phyloP scores from a whole-genome alignment of 2,888 invertebrate species.

The Mesodorylaimus sp. region DNA sequence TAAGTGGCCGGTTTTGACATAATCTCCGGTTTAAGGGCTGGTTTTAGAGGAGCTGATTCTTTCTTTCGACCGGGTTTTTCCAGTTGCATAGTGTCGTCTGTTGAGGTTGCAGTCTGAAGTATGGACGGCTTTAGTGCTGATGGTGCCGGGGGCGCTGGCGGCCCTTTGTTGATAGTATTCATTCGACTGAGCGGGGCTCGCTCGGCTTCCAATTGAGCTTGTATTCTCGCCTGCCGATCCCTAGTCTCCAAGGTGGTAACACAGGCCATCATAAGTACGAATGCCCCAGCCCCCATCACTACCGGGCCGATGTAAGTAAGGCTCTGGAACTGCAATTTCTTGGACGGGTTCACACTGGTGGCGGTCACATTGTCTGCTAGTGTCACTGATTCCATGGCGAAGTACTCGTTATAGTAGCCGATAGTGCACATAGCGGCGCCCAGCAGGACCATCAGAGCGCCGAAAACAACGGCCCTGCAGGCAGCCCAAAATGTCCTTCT shows the following conservation, averaged over 20 bases:
- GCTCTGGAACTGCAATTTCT: constrained; percentile 51
- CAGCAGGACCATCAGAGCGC: constrained; percentile 62
- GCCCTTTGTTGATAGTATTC: background rate
- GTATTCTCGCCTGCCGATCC: constrained; percentile 37
- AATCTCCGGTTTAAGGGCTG: too few species aligned
- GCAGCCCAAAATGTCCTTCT: constrained; percentile 59
- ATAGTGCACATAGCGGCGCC: constrained; percentile 82
- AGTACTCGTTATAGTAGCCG: constrained; percentile 38
- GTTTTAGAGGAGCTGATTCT: too few species aligned
- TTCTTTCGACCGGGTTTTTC: too few species aligned
- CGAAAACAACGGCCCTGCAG: constrained; percentile 70
- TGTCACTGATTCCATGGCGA: constrained; percentile 19
- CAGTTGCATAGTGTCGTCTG: too few species aligned
- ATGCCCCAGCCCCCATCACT: constrained; percentile 92
- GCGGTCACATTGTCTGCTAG: constrained; percentile 17
- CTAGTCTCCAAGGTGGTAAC: constrained; percentile 96
- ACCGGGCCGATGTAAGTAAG: constrained; percentile 89
- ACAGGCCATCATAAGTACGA: constrained; percentile 86
- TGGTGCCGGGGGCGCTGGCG: background rate
- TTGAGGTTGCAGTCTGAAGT: too few species aligned
- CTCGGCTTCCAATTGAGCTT: background rate
- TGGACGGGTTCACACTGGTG: constrained; percentile 13
- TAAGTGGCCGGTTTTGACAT: too few species aligned
- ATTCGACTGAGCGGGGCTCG: background rate
- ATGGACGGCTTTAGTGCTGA: background rate